These are phyloP conservation scores for Patella vulgata DNA, from an alignment of 1,140 invertebrate genomes.

Conservation along the genomic window DNA sequence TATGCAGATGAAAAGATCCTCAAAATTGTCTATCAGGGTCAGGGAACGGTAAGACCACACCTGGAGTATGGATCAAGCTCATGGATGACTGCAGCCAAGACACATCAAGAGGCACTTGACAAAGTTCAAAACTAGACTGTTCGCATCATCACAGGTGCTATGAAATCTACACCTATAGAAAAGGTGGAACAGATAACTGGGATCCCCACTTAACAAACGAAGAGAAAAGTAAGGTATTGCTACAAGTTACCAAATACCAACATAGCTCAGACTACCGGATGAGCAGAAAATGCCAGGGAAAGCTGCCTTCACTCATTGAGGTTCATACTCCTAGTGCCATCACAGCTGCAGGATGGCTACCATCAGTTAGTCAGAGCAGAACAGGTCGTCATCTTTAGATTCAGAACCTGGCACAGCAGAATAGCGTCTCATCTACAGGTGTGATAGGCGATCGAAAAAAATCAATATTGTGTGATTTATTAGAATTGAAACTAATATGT, in stretches of 20 bases:
- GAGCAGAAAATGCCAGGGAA: no score
- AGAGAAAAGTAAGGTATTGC: no score
- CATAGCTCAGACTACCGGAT: no score
- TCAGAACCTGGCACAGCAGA: slow-evolving; percentile 3
- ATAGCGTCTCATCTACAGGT: neutral
- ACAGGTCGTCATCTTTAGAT: neutral
- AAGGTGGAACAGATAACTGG: slow-evolving; percentile 19
- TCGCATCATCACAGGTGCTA: no score
- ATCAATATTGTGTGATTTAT: no score
- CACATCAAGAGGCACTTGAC: slow-evolving; percentile 12
- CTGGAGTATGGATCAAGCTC: slow-evolving; percentile 26
- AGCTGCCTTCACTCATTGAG: no score
- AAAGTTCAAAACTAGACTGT: slow-evolving; percentile 28
- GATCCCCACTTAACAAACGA: no score
- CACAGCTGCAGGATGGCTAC: neutral
- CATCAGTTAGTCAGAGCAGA: no score
- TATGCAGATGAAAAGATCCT: slow-evolving; percentile 6
- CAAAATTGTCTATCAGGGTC: slow-evolving; percentile 10
- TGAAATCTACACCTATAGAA: slow-evolving; percentile 18
- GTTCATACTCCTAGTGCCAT: no score
- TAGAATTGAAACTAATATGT: no score
- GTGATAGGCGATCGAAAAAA: no score
- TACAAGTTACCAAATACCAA: no score
- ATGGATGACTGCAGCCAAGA: slow-evolving; percentile 16
- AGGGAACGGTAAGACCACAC: slow-evolving; percentile 15